A percentile compares a stretch with the other conserved stretches of the same genome.
Evolutionary conservation across 2,113 vertebrate species (phyloP).

Genomic region (Grammomys surdaster): DNA sequence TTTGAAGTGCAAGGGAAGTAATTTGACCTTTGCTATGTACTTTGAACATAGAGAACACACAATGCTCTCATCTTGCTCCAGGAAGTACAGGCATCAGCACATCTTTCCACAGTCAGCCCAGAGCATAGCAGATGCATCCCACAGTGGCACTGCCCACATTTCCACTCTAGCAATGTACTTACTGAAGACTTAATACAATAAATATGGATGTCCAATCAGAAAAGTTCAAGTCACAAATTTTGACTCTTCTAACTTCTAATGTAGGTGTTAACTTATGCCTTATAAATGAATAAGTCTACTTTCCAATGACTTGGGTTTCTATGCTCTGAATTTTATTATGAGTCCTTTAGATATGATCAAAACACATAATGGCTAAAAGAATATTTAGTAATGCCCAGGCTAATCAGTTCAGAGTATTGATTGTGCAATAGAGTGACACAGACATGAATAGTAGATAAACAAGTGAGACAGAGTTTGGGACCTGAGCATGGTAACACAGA

Average conservation of each 20-base stretch:
- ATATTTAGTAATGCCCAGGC: not conserved
- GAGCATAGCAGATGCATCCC: not conserved
- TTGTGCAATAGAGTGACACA: not conserved
- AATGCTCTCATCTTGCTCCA: constrained; percentile 76
- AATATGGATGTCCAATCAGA: not conserved
- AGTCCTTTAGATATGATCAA: not conserved
- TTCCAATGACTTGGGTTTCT: not conserved
- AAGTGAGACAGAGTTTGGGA: not conserved
- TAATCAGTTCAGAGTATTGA: not conserved
- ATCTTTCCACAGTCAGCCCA: constrained; percentile 49
- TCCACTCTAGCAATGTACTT: not conserved
- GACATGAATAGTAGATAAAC: not conserved
- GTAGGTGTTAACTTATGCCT: not conserved
- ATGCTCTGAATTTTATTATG: not conserved
- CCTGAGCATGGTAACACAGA: not conserved
- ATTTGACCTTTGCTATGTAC: constrained; percentile 84
- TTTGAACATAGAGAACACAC: constrained; percentile 79
- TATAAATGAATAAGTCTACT: not conserved
- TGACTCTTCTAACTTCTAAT: not conserved
- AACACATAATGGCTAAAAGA: not conserved
- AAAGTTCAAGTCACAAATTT: not conserved
- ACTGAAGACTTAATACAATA: not conserved
- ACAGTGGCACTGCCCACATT: not conserved
- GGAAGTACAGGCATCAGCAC: constrained; percentile 81
- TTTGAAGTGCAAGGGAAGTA: constrained; percentile 81